A percentile compares a stretch with the other conserved stretches of the same genome.
phyloP scores from a whole-genome alignment of 2,888 invertebrate genomes.

The Disparrhopalites patrizii region DNA sequence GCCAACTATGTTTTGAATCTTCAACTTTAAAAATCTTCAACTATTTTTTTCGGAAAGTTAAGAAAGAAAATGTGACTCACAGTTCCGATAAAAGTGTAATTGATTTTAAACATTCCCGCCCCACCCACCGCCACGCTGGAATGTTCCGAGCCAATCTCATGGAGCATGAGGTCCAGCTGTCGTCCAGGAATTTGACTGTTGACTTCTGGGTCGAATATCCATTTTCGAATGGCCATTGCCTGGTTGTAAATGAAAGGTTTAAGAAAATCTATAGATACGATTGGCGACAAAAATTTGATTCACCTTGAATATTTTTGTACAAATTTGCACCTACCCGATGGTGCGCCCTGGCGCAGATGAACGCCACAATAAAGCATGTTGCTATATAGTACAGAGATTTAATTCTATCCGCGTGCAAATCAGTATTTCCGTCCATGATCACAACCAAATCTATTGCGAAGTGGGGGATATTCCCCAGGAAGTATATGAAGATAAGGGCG shows the following conservation, averaged over 20 bases:
- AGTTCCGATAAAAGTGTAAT: constrained; percentile 1
- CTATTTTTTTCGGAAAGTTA: too few relatives aligned
- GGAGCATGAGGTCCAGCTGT: background rate
- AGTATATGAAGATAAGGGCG: background rate
- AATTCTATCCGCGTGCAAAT: background rate
- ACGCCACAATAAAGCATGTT: background rate
- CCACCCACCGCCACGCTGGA: background rate
- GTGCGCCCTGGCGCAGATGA: background rate
- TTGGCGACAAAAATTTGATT: background rate
- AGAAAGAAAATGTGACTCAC: too few relatives aligned
- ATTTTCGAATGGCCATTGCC: background rate
- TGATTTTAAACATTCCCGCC: background rate
- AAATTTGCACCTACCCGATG: background rate
- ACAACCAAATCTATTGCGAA: background rate
- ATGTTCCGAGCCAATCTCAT: constrained; percentile 6
- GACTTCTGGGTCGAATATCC: constrained; percentile 2
- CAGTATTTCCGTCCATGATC: background rate
- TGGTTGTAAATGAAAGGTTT: background rate
- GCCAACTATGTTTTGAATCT: too few relatives aligned
- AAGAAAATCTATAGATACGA: background rate
- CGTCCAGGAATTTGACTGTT: background rate
- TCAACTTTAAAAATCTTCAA: too few relatives aligned
- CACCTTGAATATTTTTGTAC: background rate
- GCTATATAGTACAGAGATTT: constrained; percentile 1
- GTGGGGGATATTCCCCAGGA: constrained; percentile 2